phyloP scores from a whole-genome alignment of 2,888 invertebrate species.

The Apoda limacodes region DNA sequence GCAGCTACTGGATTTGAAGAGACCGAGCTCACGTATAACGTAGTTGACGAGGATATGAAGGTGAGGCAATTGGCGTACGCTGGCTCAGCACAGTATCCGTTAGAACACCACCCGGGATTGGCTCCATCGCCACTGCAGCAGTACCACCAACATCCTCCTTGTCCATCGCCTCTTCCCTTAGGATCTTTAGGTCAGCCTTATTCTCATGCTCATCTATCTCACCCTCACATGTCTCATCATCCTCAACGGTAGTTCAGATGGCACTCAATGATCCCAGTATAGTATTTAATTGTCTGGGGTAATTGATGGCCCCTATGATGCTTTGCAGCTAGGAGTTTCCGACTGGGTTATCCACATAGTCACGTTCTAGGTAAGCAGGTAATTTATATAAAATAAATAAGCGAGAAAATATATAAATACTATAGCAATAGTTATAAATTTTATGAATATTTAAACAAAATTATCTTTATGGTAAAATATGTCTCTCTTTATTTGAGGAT shows the following conservation, averaged over 20 bases:
- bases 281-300: constrained; percentile 24
- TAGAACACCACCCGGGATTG: constrained; percentile 74
- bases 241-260: constrained; percentile 80
- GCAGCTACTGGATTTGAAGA: constrained; percentile 99
- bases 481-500: constrained; percentile 33
- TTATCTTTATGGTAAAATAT: constrained; percentile 30
- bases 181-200: constrained; percentile 62
- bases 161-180: constrained; percentile 80
- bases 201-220: constrained; percentile 68
- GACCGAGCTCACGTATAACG: constrained; percentile 97
- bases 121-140: constrained; percentile 76
- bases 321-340: constrained; percentile 22
- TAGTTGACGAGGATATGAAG: constrained; percentile 95
- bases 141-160: constrained; percentile 80
- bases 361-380: constrained; percentile 52
- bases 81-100: constrained; percentile 78
- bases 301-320: constrained; percentile 21
- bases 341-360: constrained; percentile 48
- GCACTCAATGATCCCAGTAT: constrained; percentile 35
- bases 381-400: constrained; percentile 35
- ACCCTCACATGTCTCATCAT: constrained; percentile 82
- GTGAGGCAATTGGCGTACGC: constrained; percentile 96
- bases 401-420: constrained; percentile 41
- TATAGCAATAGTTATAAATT: constrained; percentile 30
- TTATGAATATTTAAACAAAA: constrained; percentile 15